These are phyloP conservation scores for Rhadinocentrus ornatus DNA, from an alignment of 2,797 vertebrate species.

Conservation along the genomic window DNA sequence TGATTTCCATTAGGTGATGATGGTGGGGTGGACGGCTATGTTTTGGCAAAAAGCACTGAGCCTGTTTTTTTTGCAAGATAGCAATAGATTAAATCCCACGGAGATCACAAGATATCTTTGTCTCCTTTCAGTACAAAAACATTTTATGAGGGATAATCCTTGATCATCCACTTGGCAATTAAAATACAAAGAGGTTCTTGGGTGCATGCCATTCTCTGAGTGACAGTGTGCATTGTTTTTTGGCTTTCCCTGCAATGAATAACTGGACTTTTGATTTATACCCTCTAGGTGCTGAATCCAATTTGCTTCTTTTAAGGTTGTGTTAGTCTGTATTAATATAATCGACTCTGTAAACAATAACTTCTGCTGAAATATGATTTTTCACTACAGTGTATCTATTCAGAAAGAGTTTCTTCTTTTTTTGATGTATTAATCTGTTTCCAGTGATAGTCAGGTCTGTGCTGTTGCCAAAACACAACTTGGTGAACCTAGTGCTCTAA, in stretches of 20 bases:
- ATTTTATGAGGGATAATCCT: conserved; percentile 86
- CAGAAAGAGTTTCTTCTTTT: conserved; percentile 34
- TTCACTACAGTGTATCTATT: conserved; percentile 13
- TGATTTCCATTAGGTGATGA: conserved; percentile 80
- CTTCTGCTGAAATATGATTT: background rate
- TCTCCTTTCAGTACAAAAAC: conserved; percentile 80
- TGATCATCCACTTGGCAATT: conserved; percentile 85
- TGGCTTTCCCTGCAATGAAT: conserved; percentile 21
- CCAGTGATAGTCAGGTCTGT: conserved; percentile 43
- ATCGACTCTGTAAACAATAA: background rate
- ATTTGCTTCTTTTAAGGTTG: background rate
- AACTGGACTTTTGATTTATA: conserved; percentile 1
- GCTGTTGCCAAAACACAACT: conserved; percentile 77
- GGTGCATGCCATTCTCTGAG: conserved; percentile 58
- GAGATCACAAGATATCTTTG: conserved; percentile 86
- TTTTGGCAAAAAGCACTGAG: conserved; percentile 78
- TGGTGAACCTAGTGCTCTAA: conserved; percentile 70
- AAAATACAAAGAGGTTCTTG: conserved; percentile 72
- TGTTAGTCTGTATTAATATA: background rate
- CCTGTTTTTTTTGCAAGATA: conserved; percentile 76
- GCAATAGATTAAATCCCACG: conserved; percentile 79
- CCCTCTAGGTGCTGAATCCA: background rate
- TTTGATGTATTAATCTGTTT: conserved; percentile 47
- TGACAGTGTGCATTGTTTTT: conserved; percentile 25
- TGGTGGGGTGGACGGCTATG: conserved; percentile 66